These are phyloP conservation scores for Caloenas nicobarica DNA, from an alignment of 2,113 vertebrate species.

Conservation along the genomic window DNA sequence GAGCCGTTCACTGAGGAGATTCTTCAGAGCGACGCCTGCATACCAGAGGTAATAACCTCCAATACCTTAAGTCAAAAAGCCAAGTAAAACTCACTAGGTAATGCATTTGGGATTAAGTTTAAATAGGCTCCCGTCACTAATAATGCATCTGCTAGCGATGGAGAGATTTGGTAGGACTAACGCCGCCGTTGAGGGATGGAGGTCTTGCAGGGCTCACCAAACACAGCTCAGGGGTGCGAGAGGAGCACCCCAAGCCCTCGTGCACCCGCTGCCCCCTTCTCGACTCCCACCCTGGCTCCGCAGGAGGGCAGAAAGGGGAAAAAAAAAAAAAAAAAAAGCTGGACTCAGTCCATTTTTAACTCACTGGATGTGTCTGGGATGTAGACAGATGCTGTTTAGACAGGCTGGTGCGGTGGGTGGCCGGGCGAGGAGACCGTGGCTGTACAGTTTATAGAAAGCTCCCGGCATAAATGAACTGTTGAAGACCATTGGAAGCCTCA, in stretches of 20 bases:
- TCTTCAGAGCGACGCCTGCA: not conserved
- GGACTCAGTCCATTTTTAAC: slow-evolving; percentile 73
- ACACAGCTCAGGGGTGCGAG: not conserved
- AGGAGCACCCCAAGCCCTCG: not conserved
- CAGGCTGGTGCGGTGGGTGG: slow-evolving; percentile 91
- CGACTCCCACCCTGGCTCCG: not conserved
- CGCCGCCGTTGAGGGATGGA: slow-evolving; percentile 16
- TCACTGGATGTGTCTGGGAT: slow-evolving; percentile 77
- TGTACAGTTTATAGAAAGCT: slow-evolving; percentile 85
- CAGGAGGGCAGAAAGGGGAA: not conserved
- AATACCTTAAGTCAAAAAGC: slow-evolving; percentile 25
- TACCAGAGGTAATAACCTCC: slow-evolving; percentile 47
- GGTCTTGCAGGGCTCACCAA: slow-evolving; percentile 19
- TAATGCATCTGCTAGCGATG: slow-evolving; percentile 13
- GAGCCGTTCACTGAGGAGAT: not conserved
- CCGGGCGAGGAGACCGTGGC: slow-evolving; percentile 75
- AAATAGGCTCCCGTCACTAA: slow-evolving; percentile 42
- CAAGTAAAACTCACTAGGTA: slow-evolving; percentile 46
- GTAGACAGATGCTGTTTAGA: slow-evolving; percentile 87
- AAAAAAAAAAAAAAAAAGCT: not conserved
- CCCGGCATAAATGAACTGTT: slow-evolving; percentile 91
- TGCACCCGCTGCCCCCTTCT: not conserved
- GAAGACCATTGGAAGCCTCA: slow-evolving; percentile 90
- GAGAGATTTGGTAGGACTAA: slow-evolving; percentile 31
- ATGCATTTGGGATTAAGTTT: slow-evolving; percentile 70